Evolutionary conservation across 2,888 invertebrate genomes (phyloP).

Genomic region (Philonicus albiceps): DNA sequence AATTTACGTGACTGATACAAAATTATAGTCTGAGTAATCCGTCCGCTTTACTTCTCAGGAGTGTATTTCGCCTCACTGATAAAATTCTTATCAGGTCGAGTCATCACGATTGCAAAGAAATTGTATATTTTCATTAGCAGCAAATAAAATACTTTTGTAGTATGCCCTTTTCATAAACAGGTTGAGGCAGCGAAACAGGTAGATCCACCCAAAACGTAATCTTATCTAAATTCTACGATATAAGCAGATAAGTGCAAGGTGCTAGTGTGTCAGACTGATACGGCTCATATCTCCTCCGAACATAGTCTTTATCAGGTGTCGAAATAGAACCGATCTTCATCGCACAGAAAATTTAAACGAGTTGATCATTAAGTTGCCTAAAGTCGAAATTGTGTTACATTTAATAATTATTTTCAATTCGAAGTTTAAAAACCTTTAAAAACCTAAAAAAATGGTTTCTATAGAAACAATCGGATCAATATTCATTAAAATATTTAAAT

Average conservation of each 20-base stretch:
- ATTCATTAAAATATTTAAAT: conserved; percentile 80
- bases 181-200: background rate
- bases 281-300: background rate
- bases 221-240: background rate
- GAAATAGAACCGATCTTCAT: background rate
- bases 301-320: background rate
- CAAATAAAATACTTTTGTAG: background rate
- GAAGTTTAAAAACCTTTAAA: background rate
- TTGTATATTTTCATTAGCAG: background rate
- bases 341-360: background rate
- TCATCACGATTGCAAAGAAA: background rate
- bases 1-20: background rate
- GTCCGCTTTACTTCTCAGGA: background rate
- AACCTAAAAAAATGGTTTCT: conserved; percentile 73
- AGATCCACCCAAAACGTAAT: background rate
- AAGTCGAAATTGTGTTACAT: background rate
- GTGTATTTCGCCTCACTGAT: background rate
- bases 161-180: background rate
- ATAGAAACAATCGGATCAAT: conserved; percentile 82
- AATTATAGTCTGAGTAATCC: background rate
- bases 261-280: background rate
- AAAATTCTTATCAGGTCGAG: background rate
- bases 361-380: background rate
- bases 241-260: background rate
- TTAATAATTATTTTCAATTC: background rate